Evolutionary conservation across 2,888 invertebrate genomes (phyloP).

Genomic region (Agrilus mali): DNA sequence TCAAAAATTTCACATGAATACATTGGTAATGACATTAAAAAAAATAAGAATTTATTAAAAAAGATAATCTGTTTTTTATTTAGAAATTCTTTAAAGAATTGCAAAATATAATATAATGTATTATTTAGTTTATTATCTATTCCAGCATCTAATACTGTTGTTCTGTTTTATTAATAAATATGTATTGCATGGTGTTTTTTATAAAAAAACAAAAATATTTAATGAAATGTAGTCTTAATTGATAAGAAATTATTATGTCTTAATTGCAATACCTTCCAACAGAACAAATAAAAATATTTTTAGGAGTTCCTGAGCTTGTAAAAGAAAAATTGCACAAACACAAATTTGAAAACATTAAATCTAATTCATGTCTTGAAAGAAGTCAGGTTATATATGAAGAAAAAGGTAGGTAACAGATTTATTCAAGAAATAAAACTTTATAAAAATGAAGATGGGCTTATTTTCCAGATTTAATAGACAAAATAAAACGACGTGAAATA

Average conservation of each 20-base stretch:
- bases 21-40: neutral
- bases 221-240: no score
- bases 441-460: neutral
- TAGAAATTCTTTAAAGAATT: no score
- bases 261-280: neutral
- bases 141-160: no score
- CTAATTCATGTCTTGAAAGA: neutral
- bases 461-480: constrained; percentile 3
- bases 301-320: constrained; percentile 1
- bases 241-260: neutral
- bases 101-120: no score
- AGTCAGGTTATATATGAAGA: constrained; percentile 1
- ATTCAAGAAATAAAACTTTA: no score
- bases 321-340: constrained; percentile 4
- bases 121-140: no score
- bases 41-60: no score
- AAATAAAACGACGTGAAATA: constrained; percentile 1
- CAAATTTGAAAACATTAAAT: constrained; percentile 1
- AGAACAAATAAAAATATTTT: neutral
- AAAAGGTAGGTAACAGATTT: constrained; percentile 2
- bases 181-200: neutral
- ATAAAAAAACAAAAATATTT: neutral
- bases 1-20: neutral
- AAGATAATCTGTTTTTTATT: no score
- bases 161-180: no score